A percentile compares a stretch with the other conserved stretches of the same genome.
Conservation (phyloP, 2,797 vertebrate species). For the Acipenser ruthenus region DNA sequence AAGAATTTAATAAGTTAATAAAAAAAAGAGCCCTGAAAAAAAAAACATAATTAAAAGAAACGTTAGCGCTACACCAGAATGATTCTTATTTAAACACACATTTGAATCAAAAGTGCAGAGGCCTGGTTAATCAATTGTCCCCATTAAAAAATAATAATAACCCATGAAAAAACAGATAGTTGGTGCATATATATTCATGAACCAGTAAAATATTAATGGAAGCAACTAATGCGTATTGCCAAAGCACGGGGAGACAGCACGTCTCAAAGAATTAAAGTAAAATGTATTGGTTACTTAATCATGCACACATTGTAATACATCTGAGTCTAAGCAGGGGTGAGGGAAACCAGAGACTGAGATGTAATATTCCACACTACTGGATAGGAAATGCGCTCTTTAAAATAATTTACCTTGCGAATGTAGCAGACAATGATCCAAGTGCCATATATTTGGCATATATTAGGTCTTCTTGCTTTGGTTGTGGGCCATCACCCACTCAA, state of each 20-base stretch:
- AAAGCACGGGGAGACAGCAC: background rate
- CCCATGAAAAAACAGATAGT: background rate
- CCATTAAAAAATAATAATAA: background rate
- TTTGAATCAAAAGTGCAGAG: background rate
- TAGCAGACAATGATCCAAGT: too few relatives aligned
- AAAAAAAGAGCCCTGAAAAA: too few relatives aligned
- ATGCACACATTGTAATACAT: background rate
- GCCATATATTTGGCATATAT: too few relatives aligned
- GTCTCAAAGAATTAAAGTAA: background rate
- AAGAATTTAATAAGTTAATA: too few relatives aligned
- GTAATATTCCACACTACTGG: background rate
- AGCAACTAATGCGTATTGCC: background rate
- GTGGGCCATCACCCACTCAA: too few relatives aligned
- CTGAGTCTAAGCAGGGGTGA: background rate
- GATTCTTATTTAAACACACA: background rate
- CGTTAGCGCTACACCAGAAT: too few relatives aligned
- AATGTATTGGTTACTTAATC: background rate
- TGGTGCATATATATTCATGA: background rate
- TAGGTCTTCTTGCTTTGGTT: too few relatives aligned
- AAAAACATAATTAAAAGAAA: too few relatives aligned
- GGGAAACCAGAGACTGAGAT: background rate
- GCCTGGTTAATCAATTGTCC: too few relatives aligned
- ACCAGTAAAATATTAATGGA: background rate
- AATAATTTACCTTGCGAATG: too few relatives aligned
- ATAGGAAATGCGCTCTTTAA: background rate